A percentile compares a stretch with the other conserved stretches of the same genome.
Conservation (phyloP, 2,888 invertebrate species). For the Tribolium freemani region DNA sequence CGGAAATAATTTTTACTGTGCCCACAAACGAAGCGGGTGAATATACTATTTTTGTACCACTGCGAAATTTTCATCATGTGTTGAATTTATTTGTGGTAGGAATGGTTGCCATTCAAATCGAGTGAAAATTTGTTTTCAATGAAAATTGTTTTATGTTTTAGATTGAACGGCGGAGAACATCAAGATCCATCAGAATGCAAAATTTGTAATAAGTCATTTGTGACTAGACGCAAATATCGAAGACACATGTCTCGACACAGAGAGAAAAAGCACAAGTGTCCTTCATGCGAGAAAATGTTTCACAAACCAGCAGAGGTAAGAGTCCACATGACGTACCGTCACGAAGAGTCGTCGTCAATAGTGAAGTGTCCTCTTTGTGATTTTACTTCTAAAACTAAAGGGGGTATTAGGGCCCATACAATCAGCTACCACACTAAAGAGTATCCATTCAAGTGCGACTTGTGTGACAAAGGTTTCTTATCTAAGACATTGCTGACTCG, state of each 20-base stretch:
- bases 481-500: not conserved
- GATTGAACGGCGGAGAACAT: no score
- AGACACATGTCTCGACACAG: not conserved
- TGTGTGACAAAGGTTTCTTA: not conserved
- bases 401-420: slow-evolving; percentile 40
- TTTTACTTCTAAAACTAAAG: not conserved
- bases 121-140: no score
- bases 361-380: not conserved
- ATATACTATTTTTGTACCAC: no score
- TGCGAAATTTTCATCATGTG: no score
- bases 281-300: not conserved
- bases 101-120: no score
- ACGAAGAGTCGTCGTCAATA: not conserved
- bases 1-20: no score
- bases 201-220: slow-evolving; percentile 36
- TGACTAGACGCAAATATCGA: not conserved
- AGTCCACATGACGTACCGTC: not conserved
- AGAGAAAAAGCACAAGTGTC: not conserved
- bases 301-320: not conserved
- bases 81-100: no score
- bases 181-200: slow-evolving; percentile 60
- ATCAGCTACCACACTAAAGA: not conserved
- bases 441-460: not conserved
- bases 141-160: no score
- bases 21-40: no score